Conservation (phyloP, 2,888 invertebrate species). For the Chymomyza caudatula region DNA sequence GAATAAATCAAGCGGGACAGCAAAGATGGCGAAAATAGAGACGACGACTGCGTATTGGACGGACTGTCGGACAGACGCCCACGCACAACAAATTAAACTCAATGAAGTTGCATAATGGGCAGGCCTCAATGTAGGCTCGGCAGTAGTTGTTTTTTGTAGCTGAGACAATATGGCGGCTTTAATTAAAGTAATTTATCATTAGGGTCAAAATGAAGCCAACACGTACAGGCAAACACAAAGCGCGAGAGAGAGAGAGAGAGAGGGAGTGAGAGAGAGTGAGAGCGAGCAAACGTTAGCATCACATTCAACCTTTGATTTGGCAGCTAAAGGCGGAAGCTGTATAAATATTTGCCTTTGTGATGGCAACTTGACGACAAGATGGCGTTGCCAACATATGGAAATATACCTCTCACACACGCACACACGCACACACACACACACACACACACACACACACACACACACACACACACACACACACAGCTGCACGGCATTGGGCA, state of each 20-base stretch:
- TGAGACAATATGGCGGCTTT: constrained; percentile 74
- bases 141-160: constrained; percentile 28
- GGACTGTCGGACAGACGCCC: neutral
- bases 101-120: constrained; percentile 69
- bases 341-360: constrained; percentile 58
- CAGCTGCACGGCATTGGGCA: constrained; percentile 17
- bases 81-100: constrained; percentile 63
- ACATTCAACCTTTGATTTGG: constrained; percentile 56
- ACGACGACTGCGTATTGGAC: neutral
- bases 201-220: constrained; percentile 60
- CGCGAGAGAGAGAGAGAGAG: neutral
- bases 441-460: neutral
- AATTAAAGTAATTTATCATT: constrained; percentile 77
- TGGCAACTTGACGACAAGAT: constrained; percentile 29
- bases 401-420: constrained; percentile 18
- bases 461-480: neutral
- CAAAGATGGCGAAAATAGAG: neutral
- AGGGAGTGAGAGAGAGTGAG: neutral
- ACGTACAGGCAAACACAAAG: constrained; percentile 5
- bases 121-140: constrained; percentile 11
- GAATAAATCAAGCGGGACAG: constrained; percentile 18
- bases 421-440: constrained; percentile 1
- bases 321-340: constrained; percentile 56
- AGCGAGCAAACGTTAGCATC: neutral
- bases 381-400: constrained; percentile 55